Evolutionary conservation across 1,140 invertebrate species (phyloP).

Genomic region (Cyclargus thomasi): DNA sequence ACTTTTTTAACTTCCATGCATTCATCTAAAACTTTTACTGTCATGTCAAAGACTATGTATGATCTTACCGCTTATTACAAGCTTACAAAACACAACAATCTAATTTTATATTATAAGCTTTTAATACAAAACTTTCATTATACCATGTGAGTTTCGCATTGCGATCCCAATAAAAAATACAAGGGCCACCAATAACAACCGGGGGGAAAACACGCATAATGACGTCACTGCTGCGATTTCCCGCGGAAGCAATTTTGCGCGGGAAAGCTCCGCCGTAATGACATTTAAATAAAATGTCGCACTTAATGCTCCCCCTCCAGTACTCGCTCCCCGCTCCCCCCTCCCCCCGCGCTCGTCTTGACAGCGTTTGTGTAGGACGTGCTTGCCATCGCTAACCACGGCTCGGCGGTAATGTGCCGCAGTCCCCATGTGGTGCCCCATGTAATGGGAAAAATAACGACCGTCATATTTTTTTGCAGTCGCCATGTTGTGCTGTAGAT

Average conservation of each 20-base stretch:
- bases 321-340: neutral
- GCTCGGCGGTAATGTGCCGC: neutral
- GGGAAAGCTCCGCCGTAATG: neutral
- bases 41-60: too few species aligned
- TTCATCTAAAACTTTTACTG: too few species aligned
- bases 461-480: neutral
- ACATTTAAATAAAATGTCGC: slow-evolving; percentile 9
- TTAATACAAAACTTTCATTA: too few species aligned
- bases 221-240: neutral
- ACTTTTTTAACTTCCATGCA: too few species aligned
- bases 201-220: neutral
- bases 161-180: neutral
- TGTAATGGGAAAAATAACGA: neutral
- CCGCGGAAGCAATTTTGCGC: neutral
- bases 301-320: neutral
- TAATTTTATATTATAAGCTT: too few species aligned
- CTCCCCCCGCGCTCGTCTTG: neutral
- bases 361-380: neutral
- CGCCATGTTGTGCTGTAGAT: too few species aligned
- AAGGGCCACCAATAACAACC: neutral
- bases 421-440: neutral
- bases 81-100: too few species aligned
- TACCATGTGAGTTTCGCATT: too few species aligned
- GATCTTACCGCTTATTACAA: too few species aligned
- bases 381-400: neutral